Evolutionary conservation across 2,113 vertebrate species (phyloP), one percentile per base, ranked within the genome.

Genomic region (Corapipo altera): DNA sequence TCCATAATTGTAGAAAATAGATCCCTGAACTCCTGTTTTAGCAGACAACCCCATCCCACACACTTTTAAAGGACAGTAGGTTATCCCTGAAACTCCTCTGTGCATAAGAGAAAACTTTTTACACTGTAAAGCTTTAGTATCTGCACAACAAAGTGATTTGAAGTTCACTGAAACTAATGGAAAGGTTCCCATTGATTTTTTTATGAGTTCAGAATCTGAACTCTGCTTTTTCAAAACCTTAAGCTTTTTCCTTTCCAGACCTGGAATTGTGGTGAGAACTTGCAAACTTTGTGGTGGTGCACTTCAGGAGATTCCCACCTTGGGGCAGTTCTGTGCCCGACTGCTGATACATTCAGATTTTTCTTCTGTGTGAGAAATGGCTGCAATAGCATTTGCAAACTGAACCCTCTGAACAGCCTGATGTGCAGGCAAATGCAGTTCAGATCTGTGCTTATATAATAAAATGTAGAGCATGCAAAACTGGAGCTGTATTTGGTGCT

Each of bases 381-480:
- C 92, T 89, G 72, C 61, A 27, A 37, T 33, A 46, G 57, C 51
- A 24, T 72, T 91, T 89, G 92, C 91, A 87, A 62, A 35, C 58
- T 11, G 59, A 79, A 8, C 17, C 6, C 12, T 76, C 52, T 88
- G 37, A 75, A 22, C 52, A 78, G 65, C 52, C 79, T 87, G 61
- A 46, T 2, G 2, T 3, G 2, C 67, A 67, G 55, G 30, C 52
- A 77, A 52, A 85, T 4, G 4, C 67, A 35, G n/a, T 87, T 81
- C 61, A 72, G 52, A 22, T 23, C 65, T 33, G 61, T 8, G 64
- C 76, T 96, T 93, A 17, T 21, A 27, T 64, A 69, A 84, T 52
- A 43, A 95, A 78, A 65, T n/a, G 19, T 5, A 72, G 58, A 81
- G 95, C 91, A 94, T 95, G 91, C 81, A 57, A 78, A 89, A 61